A percentile compares a stretch with the other conserved stretches of the same genome.
Conservation (phyloP, 2,888 invertebrate genomes). For the Ommatoiulus sabulosus region DNA sequence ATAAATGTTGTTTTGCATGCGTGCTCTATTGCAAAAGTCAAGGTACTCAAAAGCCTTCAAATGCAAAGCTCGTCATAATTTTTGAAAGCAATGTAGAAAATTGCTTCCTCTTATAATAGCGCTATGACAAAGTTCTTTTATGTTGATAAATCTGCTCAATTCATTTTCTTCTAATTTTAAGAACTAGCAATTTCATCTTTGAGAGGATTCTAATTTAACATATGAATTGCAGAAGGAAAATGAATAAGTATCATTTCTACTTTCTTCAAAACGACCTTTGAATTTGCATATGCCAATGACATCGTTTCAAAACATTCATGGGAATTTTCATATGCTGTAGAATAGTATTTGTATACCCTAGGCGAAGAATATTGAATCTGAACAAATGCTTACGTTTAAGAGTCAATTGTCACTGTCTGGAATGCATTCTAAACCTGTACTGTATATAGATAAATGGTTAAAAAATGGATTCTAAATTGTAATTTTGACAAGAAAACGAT, state of each 20-base stretch:
- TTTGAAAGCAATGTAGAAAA: neutral
- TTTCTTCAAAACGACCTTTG: neutral
- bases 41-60: neutral
- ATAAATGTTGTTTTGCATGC: neutral
- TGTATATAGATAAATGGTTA: too few relatives aligned
- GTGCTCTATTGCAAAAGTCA: neutral
- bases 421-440: too few relatives aligned
- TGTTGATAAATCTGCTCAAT: neutral
- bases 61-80: neutral
- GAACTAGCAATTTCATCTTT: slow-evolving; percentile 6
- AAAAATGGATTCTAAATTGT: too few relatives aligned
- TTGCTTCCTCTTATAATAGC: neutral
- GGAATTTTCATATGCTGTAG: neutral
- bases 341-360: neutral
- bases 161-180: slow-evolving; percentile 32
- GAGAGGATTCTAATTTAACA: neutral
- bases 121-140: neutral
- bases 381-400: too few relatives aligned
- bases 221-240: neutral
- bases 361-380: neutral
- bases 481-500: too few relatives aligned
- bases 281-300: slow-evolving; percentile 45
- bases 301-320: slow-evolving; percentile 13
- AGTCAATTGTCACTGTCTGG: too few relatives aligned
- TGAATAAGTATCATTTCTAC: neutral